phyloP scores from a whole-genome alignment of 2,888 invertebrate species.

The Baccha elongata region DNA sequence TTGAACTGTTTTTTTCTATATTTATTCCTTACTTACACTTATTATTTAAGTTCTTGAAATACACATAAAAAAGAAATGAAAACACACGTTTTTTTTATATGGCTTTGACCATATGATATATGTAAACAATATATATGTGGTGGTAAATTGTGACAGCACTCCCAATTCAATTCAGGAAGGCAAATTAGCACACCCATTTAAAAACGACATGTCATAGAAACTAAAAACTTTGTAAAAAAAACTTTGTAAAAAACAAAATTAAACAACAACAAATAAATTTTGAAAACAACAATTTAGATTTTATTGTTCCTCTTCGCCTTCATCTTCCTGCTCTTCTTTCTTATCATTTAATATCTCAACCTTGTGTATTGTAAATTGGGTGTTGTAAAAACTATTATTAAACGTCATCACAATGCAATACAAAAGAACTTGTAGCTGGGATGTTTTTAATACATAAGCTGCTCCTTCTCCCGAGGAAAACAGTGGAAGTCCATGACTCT shows the following conservation, averaged over 20 bases:
- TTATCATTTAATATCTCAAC: constrained; percentile 77
- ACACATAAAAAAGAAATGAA: too few relatives aligned
- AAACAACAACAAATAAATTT: too few relatives aligned
- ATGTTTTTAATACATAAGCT: constrained; percentile 85
- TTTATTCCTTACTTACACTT: too few relatives aligned
- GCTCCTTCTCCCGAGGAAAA: constrained; percentile 85
- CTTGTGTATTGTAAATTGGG: constrained; percentile 84
- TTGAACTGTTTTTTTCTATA: too few relatives aligned
- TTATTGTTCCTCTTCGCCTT: constrained; percentile 73
- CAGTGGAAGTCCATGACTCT: constrained; percentile 85
- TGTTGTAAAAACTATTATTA: constrained; percentile 84
- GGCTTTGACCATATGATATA: too few relatives aligned
- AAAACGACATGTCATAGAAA: too few relatives aligned
- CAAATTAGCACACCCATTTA: too few relatives aligned
- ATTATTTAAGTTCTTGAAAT: too few relatives aligned
- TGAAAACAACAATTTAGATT: background rate
- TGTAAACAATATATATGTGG: too few relatives aligned
- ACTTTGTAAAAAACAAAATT: background rate
- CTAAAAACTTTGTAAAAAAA: background rate
- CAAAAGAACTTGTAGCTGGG: constrained; percentile 85
- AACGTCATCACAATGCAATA: constrained; percentile 86
- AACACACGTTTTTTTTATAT: too few relatives aligned
- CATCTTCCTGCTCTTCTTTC: constrained; percentile 72
- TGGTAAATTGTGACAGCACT: too few relatives aligned
- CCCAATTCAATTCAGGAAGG: too few relatives aligned